Conservation (phyloP, 2,888 invertebrate species). For the Conistra vaccinii region DNA sequence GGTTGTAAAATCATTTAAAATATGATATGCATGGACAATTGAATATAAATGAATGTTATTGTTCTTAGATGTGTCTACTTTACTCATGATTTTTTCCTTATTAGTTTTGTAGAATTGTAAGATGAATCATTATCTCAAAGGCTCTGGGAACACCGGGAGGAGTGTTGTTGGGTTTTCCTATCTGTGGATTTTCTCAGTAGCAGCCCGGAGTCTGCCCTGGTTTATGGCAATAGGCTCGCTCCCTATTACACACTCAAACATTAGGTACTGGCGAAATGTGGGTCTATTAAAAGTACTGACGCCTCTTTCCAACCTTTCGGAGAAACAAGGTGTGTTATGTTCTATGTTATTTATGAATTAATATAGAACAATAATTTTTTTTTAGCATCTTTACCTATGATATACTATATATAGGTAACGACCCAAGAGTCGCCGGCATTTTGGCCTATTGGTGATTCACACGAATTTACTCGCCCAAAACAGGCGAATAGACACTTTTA, state of each 20-base stretch:
- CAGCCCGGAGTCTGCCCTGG: background rate
- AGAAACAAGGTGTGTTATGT: background rate
- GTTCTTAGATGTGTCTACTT: background rate
- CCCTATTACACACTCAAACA: background rate
- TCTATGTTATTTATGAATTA: too few relatives aligned
- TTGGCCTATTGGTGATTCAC: too few relatives aligned
- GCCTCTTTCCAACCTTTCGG: background rate
- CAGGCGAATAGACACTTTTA: too few relatives aligned
- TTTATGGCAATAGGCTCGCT: background rate
- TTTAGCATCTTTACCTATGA: too few relatives aligned
- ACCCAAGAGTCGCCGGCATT: too few relatives aligned
- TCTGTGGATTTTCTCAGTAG: background rate
- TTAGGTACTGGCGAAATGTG: background rate
- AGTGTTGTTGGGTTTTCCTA: background rate
- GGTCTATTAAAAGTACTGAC: background rate
- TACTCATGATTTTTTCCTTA: slow-evolving; percentile 9
- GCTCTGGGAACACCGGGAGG: too few relatives aligned
- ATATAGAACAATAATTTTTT: too few relatives aligned
- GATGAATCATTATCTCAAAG: background rate
- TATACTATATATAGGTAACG: too few relatives aligned
- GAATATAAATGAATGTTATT: slow-evolving; percentile 17
- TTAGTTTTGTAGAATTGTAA: background rate
- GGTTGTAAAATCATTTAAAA: slow-evolving; percentile 33
- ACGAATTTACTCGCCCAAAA: too few relatives aligned
- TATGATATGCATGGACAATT: slow-evolving; percentile 20